Conservation (phyloP, 1,140 invertebrate genomes). For the Andrena cerasifolii region DNA sequence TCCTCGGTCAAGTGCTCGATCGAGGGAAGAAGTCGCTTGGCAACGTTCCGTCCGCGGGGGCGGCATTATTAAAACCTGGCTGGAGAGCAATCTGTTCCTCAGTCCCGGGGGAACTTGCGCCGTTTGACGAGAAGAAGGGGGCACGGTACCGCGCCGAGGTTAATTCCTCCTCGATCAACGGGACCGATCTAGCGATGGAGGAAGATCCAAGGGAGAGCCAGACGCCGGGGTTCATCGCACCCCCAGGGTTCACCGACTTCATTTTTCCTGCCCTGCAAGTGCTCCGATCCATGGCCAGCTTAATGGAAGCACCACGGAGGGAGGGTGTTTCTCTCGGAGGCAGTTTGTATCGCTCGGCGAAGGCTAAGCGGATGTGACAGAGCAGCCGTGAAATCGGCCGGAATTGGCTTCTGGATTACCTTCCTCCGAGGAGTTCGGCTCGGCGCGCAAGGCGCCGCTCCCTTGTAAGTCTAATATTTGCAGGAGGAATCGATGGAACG, state of each 20-base stretch:
- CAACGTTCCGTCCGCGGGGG: neutral
- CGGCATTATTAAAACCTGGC: neutral
- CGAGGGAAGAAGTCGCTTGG: neutral
- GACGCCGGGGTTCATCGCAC: no score
- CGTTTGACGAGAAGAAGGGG: neutral
- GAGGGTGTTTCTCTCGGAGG: slow-evolving; percentile 26
- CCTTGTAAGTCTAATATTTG: neutral
- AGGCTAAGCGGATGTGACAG: slow-evolving; percentile 29
- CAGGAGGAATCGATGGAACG: neutral
- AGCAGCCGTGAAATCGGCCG: slow-evolving; percentile 50
- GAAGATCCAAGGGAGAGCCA: no score
- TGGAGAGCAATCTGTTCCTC: slow-evolving; percentile 3
- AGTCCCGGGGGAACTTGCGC: neutral
- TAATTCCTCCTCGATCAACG: no score
- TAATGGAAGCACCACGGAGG: neutral
- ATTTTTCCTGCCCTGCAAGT: no score
- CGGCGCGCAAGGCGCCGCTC: neutral
- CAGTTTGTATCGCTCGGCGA: slow-evolving; percentile 21
- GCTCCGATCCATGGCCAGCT: no score
- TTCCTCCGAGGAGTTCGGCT: neutral
- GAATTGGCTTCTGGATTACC: slow-evolving; percentile 34
- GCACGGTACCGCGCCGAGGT: no score
- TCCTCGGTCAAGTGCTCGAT: slow-evolving; percentile 26
- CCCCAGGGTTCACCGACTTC: no score
- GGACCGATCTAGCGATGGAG: no score